Conservation (phyloP, 2,113 vertebrate genomes). For the Zonotrichia leucophrys region DNA sequence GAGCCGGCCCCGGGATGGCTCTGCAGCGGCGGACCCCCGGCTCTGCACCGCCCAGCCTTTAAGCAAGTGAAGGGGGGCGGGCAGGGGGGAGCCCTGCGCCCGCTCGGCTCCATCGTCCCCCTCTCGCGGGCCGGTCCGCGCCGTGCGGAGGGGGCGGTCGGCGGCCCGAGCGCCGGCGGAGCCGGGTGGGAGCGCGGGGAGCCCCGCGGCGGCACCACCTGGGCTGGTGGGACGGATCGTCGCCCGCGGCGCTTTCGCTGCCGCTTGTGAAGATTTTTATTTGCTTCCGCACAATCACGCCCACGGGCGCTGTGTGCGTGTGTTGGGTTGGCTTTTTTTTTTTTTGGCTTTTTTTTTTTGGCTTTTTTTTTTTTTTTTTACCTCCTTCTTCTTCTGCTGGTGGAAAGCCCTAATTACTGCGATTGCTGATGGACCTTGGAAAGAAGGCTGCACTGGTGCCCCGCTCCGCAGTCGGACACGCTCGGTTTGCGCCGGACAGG, state of each 20-base stretch:
- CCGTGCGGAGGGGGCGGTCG: not conserved
- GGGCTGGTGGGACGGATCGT: slow-evolving; percentile 24
- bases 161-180: not conserved
- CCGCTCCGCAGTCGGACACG: slow-evolving; percentile 65
- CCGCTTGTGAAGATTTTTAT: slow-evolving; percentile 78
- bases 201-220: slow-evolving; percentile 26
- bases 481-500: slow-evolving; percentile 37
- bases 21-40: slow-evolving; percentile 37
- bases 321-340: slow-evolving; percentile 41
- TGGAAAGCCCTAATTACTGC: slow-evolving; percentile 76
- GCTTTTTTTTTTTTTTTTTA: not conserved
- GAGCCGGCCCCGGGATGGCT: slow-evolving; percentile 8
- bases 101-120: not conserved
- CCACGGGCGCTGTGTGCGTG: slow-evolving; percentile 70
- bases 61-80: slow-evolving; percentile 47
- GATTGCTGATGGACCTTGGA: slow-evolving; percentile 80
- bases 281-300: slow-evolving; percentile 79
- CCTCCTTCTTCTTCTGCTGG: slow-evolving; percentile 52
- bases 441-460: slow-evolving; percentile 61
- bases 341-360: not conserved
- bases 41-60: slow-evolving; percentile 21
- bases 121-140: not conserved
- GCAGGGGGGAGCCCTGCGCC: not conserved
- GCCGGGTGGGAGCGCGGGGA: slow-evolving; percentile 13
- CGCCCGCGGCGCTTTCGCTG: slow-evolving; percentile 43